phyloP scores from a whole-genome alignment of 1,140 invertebrate species.

The Drosophila cardini region DNA sequence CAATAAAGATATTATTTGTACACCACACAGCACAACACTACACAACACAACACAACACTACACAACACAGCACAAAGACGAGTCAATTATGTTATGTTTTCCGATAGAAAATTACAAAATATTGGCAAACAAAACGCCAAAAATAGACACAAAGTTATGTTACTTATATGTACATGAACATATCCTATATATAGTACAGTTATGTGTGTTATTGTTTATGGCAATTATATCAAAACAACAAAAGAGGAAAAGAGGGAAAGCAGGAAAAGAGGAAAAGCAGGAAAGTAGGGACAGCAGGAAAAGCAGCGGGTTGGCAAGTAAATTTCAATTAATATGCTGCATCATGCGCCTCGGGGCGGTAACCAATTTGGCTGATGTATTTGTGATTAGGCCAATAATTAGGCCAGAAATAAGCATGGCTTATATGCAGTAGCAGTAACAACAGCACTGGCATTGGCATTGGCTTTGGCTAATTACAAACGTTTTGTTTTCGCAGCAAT shows the following conservation, averaged over 20 bases:
- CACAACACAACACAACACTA: neutral
- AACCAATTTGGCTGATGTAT: constrained; percentile 43
- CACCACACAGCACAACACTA: neutral
- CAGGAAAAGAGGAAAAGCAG: constrained; percentile 14
- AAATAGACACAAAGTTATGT: neutral
- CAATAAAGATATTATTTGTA: constrained; percentile 33
- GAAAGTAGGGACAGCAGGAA: constrained; percentile 8
- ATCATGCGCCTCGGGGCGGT: constrained; percentile 18
- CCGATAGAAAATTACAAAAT: constrained; percentile 12
- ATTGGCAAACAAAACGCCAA: neutral
- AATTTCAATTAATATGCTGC: constrained; percentile 47
- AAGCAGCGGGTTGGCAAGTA: constrained; percentile 15
- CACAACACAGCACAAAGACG: neutral
- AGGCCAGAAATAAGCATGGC: constrained; percentile 25
- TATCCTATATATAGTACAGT: neutral
- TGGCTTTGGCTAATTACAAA: constrained; percentile 32
- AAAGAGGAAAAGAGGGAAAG: constrained; percentile 25
- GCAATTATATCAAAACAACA: constrained; percentile 12
- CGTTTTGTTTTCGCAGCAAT: constrained; percentile 43
- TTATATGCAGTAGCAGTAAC: constrained; percentile 10
- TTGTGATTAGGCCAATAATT: constrained; percentile 45
- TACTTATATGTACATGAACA: constrained; percentile 11
- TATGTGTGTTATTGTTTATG: constrained; percentile 38
- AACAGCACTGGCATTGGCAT: neutral
- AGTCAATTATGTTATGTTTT: constrained; percentile 34